A percentile compares a stretch with the other conserved stretches of the same genome.
phyloP scores from a whole-genome alignment of 2,888 invertebrate species.

The Cephus pygmeus region DNA sequence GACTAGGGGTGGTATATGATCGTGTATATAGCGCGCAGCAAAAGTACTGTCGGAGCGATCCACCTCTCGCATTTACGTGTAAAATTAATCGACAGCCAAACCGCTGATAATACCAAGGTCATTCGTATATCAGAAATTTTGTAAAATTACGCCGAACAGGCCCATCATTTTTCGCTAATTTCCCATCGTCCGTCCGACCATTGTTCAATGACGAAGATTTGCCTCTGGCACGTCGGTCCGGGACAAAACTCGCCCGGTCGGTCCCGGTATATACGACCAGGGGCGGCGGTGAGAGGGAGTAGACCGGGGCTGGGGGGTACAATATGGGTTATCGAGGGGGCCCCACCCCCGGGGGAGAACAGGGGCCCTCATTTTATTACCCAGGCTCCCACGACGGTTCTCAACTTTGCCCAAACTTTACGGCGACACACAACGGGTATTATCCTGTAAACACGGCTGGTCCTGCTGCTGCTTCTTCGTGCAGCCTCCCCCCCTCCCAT shows the following conservation, averaged over 20 bases:
- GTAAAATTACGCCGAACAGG: conserved; percentile 45
- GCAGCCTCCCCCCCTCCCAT: background rate
- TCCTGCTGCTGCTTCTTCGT: conserved; percentile 5
- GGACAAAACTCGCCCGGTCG: conserved; percentile 62
- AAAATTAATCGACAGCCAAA: conserved; percentile 43
- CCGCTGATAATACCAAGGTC: conserved; percentile 6
- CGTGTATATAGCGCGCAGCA: conserved; percentile 62
- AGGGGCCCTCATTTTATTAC: conserved; percentile 67
- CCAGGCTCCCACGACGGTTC: conserved; percentile 58
- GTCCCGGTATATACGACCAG: conserved; percentile 64
- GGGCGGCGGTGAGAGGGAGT: conserved; percentile 53
- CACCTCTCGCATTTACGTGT: conserved; percentile 58
- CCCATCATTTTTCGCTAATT: conserved; percentile 62
- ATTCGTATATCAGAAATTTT: conserved; percentile 34
- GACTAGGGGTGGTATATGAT: conserved; percentile 67
- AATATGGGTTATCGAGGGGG: conserved; percentile 43
- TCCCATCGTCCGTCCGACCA: conserved; percentile 17
- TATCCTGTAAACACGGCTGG: conserved; percentile 10
- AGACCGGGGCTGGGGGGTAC: conserved; percentile 23
- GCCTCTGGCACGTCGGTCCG: conserved; percentile 52
- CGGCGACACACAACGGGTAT: background rate
- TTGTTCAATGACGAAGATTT: conserved; percentile 45
- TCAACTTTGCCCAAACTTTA: conserved; percentile 51
- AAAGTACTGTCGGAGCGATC: conserved; percentile 65
- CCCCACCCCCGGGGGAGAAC: conserved; percentile 61